These are phyloP conservation scores for Parascotia fuliginaria DNA, from an alignment of 2,888 invertebrate species.

Conservation along the genomic window DNA sequence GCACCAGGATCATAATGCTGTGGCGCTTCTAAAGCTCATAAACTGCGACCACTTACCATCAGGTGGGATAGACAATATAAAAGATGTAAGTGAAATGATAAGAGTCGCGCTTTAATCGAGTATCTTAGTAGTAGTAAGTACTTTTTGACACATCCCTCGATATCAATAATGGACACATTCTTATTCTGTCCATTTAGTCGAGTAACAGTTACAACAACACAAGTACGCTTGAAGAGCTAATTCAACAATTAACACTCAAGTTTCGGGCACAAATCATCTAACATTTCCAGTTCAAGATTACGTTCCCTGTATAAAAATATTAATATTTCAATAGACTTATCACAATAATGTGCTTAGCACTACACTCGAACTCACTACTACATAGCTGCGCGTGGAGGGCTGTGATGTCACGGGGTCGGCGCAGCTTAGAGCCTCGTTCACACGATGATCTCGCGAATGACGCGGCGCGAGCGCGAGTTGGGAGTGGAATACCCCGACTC, in stretches of 20 bases:
- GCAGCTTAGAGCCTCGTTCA: constrained; percentile 70
- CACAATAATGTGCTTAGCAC: constrained; percentile 34
- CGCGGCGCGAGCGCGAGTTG: constrained; percentile 95
- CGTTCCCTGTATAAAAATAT: constrained; percentile 45
- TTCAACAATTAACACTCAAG: constrained; percentile 30
- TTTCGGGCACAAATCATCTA: constrained; percentile 22
- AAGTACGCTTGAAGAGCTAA: constrained; percentile 19
- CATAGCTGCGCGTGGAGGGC: constrained; percentile 16
- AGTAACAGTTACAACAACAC: constrained; percentile 3
- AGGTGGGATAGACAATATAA: no score
- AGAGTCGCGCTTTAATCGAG: no score
- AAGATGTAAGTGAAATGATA: no score
- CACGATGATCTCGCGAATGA: constrained; percentile 97
- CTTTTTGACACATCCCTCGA: no score
- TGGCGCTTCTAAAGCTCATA: no score
- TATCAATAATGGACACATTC: constrained; percentile 1
- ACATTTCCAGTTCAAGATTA: constrained; percentile 24
- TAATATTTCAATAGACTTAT: constrained; percentile 30
- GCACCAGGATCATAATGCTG: no score
- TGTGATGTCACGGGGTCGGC: neutral
- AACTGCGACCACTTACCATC: no score
- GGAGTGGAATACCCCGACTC: constrained; percentile 98
- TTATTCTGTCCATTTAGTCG: constrained; percentile 9
- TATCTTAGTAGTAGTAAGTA: no score
- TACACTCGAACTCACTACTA: constrained; percentile 26